Evolutionary conservation across 2,797 vertebrate genomes (phyloP).

Genomic region (Strix occidentalis): DNA sequence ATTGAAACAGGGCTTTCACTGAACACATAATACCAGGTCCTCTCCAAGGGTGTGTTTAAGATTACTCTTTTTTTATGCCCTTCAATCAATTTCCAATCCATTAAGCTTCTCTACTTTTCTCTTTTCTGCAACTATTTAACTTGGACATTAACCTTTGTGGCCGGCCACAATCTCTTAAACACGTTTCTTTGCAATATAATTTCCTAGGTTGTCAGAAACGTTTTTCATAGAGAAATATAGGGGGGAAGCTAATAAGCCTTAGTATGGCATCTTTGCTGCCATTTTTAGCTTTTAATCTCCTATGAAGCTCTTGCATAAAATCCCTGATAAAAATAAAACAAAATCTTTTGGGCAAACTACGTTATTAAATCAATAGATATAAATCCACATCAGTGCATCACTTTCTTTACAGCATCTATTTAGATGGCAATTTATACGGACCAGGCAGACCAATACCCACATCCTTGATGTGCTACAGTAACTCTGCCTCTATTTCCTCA

Average conservation of each 20-base stretch:
- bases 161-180: background rate
- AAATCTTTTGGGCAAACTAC: background rate
- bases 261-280: background rate
- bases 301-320: background rate
- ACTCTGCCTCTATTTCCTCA: background rate
- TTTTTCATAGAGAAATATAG: background rate
- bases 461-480: background rate
- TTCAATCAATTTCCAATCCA: conserved; percentile 38
- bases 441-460: background rate
- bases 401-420: background rate
- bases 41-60: background rate
- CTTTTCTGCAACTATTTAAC: conserved; percentile 26
- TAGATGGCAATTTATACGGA: background rate
- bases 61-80: background rate
- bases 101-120: conserved; percentile 17
- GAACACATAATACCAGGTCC: background rate
- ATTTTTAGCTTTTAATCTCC: background rate
- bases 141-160: conserved; percentile 29
- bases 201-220: background rate
- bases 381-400: background rate
- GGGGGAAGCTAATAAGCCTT: background rate
- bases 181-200: background rate
- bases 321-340: background rate
- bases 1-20: background rate
- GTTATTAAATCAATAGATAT: background rate